Conservation (phyloP, 2,888 invertebrate species). For the Eilema depressum region DNA sequence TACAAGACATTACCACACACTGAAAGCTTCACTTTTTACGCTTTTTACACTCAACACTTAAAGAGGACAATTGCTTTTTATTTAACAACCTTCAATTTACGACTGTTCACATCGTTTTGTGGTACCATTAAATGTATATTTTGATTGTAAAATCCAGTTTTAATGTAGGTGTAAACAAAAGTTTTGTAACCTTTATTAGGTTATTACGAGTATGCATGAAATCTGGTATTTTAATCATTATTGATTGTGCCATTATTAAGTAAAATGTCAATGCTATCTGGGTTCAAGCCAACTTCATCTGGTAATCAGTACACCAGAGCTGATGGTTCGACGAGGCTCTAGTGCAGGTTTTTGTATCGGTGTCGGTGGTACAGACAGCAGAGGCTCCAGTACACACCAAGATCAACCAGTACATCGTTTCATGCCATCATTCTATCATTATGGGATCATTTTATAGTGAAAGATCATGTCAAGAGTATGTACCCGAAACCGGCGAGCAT, state of each 20-base stretch:
- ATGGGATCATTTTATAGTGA: too few species aligned
- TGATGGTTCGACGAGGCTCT: too few species aligned
- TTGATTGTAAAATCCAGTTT: conserved; percentile 41
- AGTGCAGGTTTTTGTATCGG: too few species aligned
- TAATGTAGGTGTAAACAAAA: conserved; percentile 45
- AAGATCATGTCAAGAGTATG: too few species aligned
- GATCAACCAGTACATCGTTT: too few species aligned
- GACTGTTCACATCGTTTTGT: conserved; percentile 27
- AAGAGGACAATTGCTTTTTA: conserved; percentile 59
- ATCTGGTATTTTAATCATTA: neutral
- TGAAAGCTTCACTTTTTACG: conserved; percentile 26
- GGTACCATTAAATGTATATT: conserved; percentile 47
- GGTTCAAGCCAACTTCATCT: too few species aligned
- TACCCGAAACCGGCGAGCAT: too few species aligned
- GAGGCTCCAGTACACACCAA: too few species aligned
- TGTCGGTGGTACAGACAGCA: too few species aligned
- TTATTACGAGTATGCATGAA: neutral
- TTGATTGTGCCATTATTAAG: neutral
- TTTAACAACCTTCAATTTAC: conserved; percentile 55
- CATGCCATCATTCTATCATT: too few species aligned
- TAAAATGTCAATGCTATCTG: too few species aligned
- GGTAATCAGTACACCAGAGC: too few species aligned
- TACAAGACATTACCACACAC: conserved; percentile 49
- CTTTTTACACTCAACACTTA: conserved; percentile 46
- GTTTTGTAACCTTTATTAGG: conserved; percentile 30